Evolutionary conservation across 2,888 invertebrate species (phyloP), one percentile per base, ranked within the genome.

Genomic region (Rutpela maculata): DNA sequence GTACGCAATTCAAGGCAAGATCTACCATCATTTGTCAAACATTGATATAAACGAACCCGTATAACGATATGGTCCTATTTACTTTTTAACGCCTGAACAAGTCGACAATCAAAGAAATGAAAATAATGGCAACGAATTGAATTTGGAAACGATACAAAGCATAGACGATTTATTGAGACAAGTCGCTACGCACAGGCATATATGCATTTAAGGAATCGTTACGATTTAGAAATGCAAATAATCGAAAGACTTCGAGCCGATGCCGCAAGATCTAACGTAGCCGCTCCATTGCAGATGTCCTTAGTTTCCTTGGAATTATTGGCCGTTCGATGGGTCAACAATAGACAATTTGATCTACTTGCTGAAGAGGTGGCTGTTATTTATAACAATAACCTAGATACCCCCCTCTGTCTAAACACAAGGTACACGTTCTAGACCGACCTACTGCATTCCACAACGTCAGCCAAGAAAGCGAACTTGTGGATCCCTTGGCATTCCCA

Each of bases 51-150:
- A 66, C 18, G 7, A 43, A 18, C 17, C 18, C 15, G 10, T 18
- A 17, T 50, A 66, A 18, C 66, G 66, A 15, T 66, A 43, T 50
- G 66, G 66, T 0, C 66, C 50, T 10, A 19, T 66, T 2, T 66
- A 66, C 50, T 60, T 60, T 22, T 15, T 60, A 26, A 26, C 60
- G 9, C 60, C 60, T 1, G 26, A 60, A 6, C 26, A 26, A 4
- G 60, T 26, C 1, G 11, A 26, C 26, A 1, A 15, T 17, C 31
- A 63, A 5, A 31, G 63, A 11, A 1, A 12, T 6, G 38, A 35
- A 17, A 63, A 63, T 17, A 17, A 15, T 17, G 6, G n/a, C n/a
- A n/a, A 4, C 35, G n/a, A 59, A 12, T 15, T 60, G 1, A 12
- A 22, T 6, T 12, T 11, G 1, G 10, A 18, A 26, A 5, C 12